These are phyloP conservation scores for Eretmocerus hayati DNA, from an alignment of 2,888 invertebrate species.

Conservation along the genomic window DNA sequence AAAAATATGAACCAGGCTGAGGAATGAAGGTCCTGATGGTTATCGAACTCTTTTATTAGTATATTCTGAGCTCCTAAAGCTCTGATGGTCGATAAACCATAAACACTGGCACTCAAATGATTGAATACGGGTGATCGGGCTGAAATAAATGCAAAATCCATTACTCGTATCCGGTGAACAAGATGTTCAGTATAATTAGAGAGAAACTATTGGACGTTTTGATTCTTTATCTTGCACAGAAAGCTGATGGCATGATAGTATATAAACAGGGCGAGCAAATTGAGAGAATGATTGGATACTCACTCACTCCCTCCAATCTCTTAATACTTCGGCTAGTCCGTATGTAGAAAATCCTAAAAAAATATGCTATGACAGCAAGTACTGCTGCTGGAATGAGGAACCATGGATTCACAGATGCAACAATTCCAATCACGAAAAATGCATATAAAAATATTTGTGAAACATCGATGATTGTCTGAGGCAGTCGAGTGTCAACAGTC, in stretches of 20 bases:
- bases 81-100: slow-evolving; percentile 73
- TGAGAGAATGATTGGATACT: slow-evolving; percentile 43
- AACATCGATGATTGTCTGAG: slow-evolving; percentile 56
- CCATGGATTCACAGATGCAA: slow-evolving; percentile 67
- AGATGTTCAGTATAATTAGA: no score
- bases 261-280: background rate
- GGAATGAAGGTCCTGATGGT: slow-evolving; percentile 58
- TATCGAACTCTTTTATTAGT: slow-evolving; percentile 53
- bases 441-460: slow-evolving; percentile 57
- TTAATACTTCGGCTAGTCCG: slow-evolving; percentile 73
- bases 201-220: no score
- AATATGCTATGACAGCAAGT: slow-evolving; percentile 64
- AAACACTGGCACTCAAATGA: slow-evolving; percentile 70
- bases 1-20: slow-evolving; percentile 64
- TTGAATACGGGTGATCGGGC: slow-evolving; percentile 80
- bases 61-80: slow-evolving; percentile 65
- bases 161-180: no score
- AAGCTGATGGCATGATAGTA: background rate
- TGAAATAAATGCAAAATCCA: no score
- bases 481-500: slow-evolving; percentile 58
- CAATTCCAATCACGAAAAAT: slow-evolving; percentile 51
- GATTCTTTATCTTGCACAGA: no score
- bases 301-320: slow-evolving; percentile 72
- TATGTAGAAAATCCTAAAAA: slow-evolving; percentile 69
- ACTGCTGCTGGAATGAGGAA: slow-evolving; percentile 63